These are phyloP conservation scores for Chrysopilus asiliformis DNA, from an alignment of 2,888 invertebrate species.

Conservation along the genomic window DNA sequence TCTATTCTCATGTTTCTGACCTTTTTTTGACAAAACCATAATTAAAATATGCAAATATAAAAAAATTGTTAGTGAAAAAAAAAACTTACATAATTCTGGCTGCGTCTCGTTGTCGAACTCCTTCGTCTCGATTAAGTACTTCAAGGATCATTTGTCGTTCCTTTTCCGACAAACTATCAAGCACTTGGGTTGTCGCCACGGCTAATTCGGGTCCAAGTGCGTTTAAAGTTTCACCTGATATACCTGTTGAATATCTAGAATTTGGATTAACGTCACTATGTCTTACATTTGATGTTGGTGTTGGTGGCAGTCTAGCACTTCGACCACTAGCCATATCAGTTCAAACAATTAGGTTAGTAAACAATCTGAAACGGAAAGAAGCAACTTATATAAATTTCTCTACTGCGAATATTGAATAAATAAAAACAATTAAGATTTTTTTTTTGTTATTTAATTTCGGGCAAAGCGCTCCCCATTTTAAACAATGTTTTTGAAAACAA, in stretches of 20 bases:
- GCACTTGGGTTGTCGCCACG: constrained; percentile 30
- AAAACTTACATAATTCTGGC: constrained; percentile 40
- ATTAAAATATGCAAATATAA: too few species aligned
- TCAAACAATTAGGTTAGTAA: too few species aligned
- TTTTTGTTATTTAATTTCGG: too few species aligned
- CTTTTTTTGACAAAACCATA: too few species aligned
- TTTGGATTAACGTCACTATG: constrained; percentile 11
- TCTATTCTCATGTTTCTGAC: too few species aligned
- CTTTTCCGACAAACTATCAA: constrained; percentile 32
- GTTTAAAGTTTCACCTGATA: constrained; percentile 27
- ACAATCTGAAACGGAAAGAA: too few species aligned
- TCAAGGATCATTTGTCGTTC: constrained; percentile 42
- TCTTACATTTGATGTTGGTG: constrained; percentile 23
- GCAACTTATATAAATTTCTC: too few species aligned
- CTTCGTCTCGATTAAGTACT: constrained; percentile 41
- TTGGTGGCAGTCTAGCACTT: constrained; percentile 32
- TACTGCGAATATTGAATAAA: too few species aligned
- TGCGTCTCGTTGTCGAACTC: constrained; percentile 39
- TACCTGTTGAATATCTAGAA: constrained; percentile 16
- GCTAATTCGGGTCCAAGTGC: constrained; percentile 30
- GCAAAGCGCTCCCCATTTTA: too few species aligned
- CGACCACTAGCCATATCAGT: constrained; percentile 31
- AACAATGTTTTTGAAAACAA: too few species aligned
- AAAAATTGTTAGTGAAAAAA: too few species aligned
- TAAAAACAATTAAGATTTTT: too few species aligned